Conservation (phyloP, 2,113 vertebrate genomes). For the Thomomys bottae region DNA sequence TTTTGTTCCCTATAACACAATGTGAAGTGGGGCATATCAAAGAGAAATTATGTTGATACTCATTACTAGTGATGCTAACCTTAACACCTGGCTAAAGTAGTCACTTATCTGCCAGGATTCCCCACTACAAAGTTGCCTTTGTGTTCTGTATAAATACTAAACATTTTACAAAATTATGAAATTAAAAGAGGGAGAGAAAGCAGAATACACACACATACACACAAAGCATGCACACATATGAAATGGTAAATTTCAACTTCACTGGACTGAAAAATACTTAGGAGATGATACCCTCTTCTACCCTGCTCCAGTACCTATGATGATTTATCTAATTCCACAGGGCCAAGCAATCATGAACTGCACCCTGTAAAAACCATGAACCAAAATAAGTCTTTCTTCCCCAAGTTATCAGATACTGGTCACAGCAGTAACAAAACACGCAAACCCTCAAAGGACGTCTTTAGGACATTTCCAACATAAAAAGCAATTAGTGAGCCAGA, state of each 20-base stretch:
- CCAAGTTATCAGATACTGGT: neutral
- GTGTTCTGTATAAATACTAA: conserved; percentile 39
- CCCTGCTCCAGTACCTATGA: neutral
- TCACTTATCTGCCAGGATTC: neutral
- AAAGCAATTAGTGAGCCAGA: neutral
- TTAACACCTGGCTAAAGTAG: conserved; percentile 1
- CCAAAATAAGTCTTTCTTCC: neutral
- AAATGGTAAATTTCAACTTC: neutral
- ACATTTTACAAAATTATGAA: conserved; percentile 50
- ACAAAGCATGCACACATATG: neutral
- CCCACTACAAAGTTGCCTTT: neutral
- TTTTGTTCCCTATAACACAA: conserved; percentile 12
- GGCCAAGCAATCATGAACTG: neutral
- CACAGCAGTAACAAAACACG: neutral
- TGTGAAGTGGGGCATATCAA: neutral
- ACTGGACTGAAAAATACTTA: neutral
- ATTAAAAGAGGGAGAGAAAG: neutral
- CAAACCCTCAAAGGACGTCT: conserved; percentile 2
- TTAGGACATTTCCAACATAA: conserved; percentile 29
- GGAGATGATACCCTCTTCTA: neutral
- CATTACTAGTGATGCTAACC: neutral
- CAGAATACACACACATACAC: neutral
- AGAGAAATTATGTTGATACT: neutral
- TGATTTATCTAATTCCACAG: neutral
- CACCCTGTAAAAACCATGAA: neutral